phyloP scores from a whole-genome alignment of 2,797 vertebrate species.

The Todus mexicanus region DNA sequence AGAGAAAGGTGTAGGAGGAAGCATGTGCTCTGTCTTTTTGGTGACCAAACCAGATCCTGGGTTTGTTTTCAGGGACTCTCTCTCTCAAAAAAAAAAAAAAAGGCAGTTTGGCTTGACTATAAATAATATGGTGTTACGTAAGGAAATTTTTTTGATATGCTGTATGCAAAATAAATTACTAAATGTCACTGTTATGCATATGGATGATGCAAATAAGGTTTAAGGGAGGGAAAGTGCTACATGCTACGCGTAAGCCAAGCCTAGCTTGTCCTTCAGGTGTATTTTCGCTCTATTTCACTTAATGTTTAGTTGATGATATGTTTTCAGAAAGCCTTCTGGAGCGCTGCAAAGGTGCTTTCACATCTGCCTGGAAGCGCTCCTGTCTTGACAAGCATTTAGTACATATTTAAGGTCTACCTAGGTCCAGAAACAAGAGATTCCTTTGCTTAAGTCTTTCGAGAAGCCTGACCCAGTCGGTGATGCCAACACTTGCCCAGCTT shows the following conservation, averaged over 20 bases:
- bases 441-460: not conserved
- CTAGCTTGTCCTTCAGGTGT: not conserved
- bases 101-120: not conserved
- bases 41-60: not conserved
- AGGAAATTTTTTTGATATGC: not conserved
- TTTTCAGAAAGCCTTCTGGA: not conserved
- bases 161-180: not conserved
- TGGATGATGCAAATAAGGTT: not conserved
- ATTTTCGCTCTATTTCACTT: not conserved
- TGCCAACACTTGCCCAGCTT: not conserved
- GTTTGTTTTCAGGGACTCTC: not conserved
- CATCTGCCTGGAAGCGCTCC: not conserved
- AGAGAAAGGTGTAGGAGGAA: not conserved
- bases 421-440: not conserved
- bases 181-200: not conserved
- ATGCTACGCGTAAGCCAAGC: not conserved
- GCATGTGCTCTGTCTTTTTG: not conserved
- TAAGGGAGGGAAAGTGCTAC: not conserved
- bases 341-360: not conserved
- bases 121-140: not conserved
- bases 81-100: not conserved
- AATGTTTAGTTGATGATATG: not conserved
- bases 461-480: not conserved
- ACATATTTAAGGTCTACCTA: accelerated
- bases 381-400: not conserved